phyloP scores from a whole-genome alignment of 2,797 vertebrate species.

The Myotis vivesi region DNA sequence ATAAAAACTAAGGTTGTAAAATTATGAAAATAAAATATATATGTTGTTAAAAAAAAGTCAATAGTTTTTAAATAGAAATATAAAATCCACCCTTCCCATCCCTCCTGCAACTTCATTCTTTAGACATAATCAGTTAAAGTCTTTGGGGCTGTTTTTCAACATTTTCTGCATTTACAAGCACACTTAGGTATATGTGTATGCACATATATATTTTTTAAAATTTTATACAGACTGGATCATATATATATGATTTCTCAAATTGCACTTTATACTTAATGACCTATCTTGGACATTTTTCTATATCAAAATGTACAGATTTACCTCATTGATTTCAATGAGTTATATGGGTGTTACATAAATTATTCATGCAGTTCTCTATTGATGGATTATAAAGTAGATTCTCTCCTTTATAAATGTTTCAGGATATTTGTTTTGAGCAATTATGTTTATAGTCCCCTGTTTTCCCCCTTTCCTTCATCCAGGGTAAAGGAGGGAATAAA shows the following conservation, averaged over 20 bases:
- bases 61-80: not conserved
- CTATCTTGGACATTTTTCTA: not conserved
- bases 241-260: not conserved
- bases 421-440: not conserved
- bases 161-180: not conserved
- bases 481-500: not conserved
- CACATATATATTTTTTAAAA: not conserved
- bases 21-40: not conserved
- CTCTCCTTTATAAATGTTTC: constrained; percentile 7
- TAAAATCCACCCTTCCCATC: not conserved
- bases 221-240: not conserved
- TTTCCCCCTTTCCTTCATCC: not conserved
- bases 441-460: not conserved
- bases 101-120: not conserved
- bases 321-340: not conserved
- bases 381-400: not conserved
- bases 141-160: not conserved
- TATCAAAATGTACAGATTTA: not conserved
- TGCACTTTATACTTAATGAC: not conserved
- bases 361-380: not conserved
- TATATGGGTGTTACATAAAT: not conserved
- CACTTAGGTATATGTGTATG: not conserved
- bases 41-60: not conserved
- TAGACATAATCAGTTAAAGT: not conserved
- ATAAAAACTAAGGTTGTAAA: not conserved